Evolutionary conservation across 2,113 vertebrate genomes (phyloP).

Genomic region (Pyrgilauda ruficollis): DNA sequence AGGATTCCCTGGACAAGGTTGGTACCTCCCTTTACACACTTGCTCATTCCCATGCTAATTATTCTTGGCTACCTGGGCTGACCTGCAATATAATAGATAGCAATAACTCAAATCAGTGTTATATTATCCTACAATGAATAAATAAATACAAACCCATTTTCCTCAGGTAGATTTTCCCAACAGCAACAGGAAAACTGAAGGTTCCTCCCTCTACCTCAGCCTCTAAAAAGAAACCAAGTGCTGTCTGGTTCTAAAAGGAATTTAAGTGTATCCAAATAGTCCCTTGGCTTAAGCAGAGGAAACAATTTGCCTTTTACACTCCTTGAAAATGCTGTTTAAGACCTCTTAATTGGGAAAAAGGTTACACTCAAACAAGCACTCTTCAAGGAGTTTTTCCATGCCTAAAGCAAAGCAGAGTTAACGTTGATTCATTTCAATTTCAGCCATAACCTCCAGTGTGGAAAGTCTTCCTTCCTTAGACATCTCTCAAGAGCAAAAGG

Average conservation of each 20-base stretch:
- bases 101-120: background rate
- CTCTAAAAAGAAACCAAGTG: background rate
- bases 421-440: fast-evolving
- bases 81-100: background rate
- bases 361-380: background rate
- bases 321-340: background rate
- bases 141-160: background rate
- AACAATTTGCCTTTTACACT: background rate
- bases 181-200: background rate
- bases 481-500: background rate
- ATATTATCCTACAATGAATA: background rate
- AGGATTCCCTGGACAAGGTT: background rate
- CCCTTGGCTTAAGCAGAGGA: background rate
- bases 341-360: background rate
- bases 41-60: background rate
- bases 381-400: background rate
- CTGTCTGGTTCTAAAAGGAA: background rate
- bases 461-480: background rate
- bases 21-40: background rate
- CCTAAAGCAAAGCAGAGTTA: background rate
- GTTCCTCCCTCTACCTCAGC: background rate
- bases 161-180: background rate
- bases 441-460: background rate
- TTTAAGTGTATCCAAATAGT: background rate
- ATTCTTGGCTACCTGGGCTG: background rate